Evolutionary conservation across 2,113 vertebrate genomes (phyloP), one percentile per base, ranked within the genome.

Genomic region (Microcebus tavaratra): DNA sequence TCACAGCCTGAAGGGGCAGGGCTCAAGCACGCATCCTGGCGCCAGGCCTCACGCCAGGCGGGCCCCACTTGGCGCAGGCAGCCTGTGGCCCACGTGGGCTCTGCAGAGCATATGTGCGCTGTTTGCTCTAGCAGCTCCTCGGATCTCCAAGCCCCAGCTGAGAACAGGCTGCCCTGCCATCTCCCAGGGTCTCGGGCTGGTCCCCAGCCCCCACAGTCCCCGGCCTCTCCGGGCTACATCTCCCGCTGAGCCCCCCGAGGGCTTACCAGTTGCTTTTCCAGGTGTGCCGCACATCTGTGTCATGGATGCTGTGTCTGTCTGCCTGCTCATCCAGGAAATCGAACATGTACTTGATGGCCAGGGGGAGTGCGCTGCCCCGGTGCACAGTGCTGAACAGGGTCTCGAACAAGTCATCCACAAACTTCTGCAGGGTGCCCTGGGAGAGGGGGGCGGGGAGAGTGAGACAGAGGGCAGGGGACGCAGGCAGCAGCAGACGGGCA

Each of bases 321-420:
- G 99, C 99, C 98, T 99, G 99, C 98, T 99, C 99, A 27, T 99
- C 99, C 99, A 99, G 98, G 99, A 99, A 99, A 92, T 99, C 99
- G 9, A 99, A 99, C 99, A 99, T 99, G 98, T 99, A 99, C 97
- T 99, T 99, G 98, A 99, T 99, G 98, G 99, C 99, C 70, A 99
- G 98, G 0, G 99, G 99, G 53, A 99, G 99, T 0, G 99, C 99
- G 55, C 99, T 99, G 97, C 99, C 99, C 42, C 99, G 98, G 97
- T 99, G 99, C 86, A 99, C 99, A 0, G 99, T 99, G 95, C 99
- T 99, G 99, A 99, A 99, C 96, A 99, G 97, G 39, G 99, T 99
- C 99, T 99, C 99, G 0, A 99, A 99, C 67, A 99, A 98, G 97
- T 99, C 99, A 0, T 99, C 99, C 55, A 99, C 99, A 55, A 99